Evolutionary conservation across 1,140 invertebrate species (phyloP), one percentile per base, ranked within the genome.

Genomic region (Lasioglossum albipes): DNA sequence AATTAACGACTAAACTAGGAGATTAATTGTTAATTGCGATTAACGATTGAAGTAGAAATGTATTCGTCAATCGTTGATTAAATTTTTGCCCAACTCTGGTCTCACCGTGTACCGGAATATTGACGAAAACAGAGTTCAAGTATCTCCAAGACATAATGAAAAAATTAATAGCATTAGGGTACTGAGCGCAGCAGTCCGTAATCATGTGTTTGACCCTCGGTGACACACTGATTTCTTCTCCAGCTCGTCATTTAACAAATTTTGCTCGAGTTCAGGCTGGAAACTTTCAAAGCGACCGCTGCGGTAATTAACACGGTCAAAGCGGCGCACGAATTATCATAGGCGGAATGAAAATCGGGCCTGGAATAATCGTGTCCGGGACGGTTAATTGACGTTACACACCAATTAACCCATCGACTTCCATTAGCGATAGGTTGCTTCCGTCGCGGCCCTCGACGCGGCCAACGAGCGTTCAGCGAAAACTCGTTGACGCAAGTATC

Each of bases 381-480:
- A 49, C 77, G 64, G 78, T 57, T 86, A 86, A 86, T 86, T 86
- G 74, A 77, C 49, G 78, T 68, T 68, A 74, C 70, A 83, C 70
- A 75, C 85, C 84, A 86, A 87, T 87, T 86, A 86, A 86, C 77
- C 73, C 74, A 41, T 70, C 76, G 73, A 86, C 81, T 83, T 80
- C 70, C 81, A 83, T 86, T 85, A 86, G 45, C 41, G 65, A 64
- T 36, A 45, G 72, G 16, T 64, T 62, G 79, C 68, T 64, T 61
- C 72, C 20, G 41, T 69, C 42, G 79, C 54, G 57, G n/a, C n/a
- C n/a, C n/a, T n/a, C n/a, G n/a, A n/a, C 42, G 79, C 54, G 57
- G 57, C 57, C 57, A 20, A 6, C 57, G 57, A 59, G 18, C 36
- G 68, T 76, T 5, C 66, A 27, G 54, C 62, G 74, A 42, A 57